A percentile compares a stretch with the other conserved stretches of the same genome.
Evolutionary conservation across 2,888 invertebrate genomes (phyloP).

Genomic region (Syrista parreyssii): DNA sequence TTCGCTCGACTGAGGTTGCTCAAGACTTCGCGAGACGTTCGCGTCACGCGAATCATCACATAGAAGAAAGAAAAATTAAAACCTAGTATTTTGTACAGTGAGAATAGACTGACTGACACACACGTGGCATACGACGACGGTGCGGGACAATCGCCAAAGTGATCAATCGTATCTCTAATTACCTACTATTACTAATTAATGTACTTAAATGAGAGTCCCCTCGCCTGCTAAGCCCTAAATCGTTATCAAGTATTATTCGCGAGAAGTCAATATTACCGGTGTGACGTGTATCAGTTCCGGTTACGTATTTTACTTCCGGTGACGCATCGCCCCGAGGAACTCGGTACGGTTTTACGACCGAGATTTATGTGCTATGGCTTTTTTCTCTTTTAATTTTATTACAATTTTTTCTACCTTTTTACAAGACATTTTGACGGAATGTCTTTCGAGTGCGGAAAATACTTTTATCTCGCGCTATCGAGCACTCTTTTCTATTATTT

Average conservation of each 20-base stretch:
- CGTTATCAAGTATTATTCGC: too few relatives aligned
- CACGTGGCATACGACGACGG: conserved; percentile 29
- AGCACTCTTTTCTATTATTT: neutral
- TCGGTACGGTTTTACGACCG: too few relatives aligned
- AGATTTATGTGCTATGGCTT: too few relatives aligned
- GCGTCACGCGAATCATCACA: neutral
- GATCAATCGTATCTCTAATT: conserved; percentile 34
- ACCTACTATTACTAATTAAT: conserved; percentile 2
- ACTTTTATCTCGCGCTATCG: too few relatives aligned
- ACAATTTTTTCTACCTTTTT: too few relatives aligned
- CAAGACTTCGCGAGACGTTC: conserved; percentile 25
- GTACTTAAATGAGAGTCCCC: neutral
- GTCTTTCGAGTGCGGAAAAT: too few relatives aligned
- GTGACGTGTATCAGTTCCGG: too few relatives aligned
- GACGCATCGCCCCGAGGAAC: too few relatives aligned
- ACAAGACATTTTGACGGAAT: too few relatives aligned
- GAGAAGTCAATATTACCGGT: too few relatives aligned
- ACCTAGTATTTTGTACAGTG: conserved; percentile 49
- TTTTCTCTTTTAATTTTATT: neutral
- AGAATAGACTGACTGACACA: conserved; percentile 37
- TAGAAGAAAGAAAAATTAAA: conserved; percentile 27
- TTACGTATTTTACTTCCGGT: too few relatives aligned
- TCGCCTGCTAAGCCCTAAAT: too few relatives aligned
- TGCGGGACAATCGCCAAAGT: conserved; percentile 38
- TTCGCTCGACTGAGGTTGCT: conserved; percentile 32